Conservation (phyloP, 2,888 invertebrate species). For the Cheilosia soror region DNA sequence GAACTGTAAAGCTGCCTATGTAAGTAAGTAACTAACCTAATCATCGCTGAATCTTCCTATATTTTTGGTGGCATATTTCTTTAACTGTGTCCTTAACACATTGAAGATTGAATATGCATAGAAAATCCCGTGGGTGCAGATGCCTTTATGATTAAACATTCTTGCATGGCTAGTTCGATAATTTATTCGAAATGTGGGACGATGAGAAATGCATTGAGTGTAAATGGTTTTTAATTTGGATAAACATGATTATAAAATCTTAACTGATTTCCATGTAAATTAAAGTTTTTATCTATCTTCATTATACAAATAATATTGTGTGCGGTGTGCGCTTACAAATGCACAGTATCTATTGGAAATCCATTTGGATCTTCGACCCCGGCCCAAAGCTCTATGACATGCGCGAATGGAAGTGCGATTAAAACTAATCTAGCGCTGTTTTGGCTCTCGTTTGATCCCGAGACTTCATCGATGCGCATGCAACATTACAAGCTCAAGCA, state of each 20-base stretch:
- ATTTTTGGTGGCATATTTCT: no score
- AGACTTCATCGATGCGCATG: conserved; percentile 49
- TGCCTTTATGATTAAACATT: conserved; percentile 26
- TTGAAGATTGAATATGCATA: no score
- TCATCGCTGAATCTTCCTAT: no score
- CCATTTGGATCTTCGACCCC: conserved; percentile 17
- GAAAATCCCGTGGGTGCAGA: conserved; percentile 52
- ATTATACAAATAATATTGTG: conserved; percentile 28
- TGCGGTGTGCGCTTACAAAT: conserved; percentile 4
- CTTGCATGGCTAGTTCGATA: conserved; percentile 51
- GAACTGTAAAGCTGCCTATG: no score
- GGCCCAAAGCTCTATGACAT: conserved; percentile 22
- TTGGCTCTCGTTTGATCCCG: conserved; percentile 52
- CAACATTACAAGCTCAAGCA: conserved; percentile 33
- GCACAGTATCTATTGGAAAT: not conserved
- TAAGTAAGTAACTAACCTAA: no score
- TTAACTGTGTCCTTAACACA: no score
- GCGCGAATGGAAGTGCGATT: conserved; percentile 56
- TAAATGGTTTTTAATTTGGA: conserved; percentile 17
- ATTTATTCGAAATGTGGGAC: conserved; percentile 68
- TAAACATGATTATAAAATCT: conserved; percentile 29
- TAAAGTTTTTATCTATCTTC: conserved; percentile 18
- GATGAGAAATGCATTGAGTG: conserved; percentile 17
- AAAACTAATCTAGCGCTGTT: conserved; percentile 49
- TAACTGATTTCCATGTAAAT: conserved; percentile 50